Conservation (phyloP, 2,888 invertebrate genomes). For the Zaprionus lineosus region DNA sequence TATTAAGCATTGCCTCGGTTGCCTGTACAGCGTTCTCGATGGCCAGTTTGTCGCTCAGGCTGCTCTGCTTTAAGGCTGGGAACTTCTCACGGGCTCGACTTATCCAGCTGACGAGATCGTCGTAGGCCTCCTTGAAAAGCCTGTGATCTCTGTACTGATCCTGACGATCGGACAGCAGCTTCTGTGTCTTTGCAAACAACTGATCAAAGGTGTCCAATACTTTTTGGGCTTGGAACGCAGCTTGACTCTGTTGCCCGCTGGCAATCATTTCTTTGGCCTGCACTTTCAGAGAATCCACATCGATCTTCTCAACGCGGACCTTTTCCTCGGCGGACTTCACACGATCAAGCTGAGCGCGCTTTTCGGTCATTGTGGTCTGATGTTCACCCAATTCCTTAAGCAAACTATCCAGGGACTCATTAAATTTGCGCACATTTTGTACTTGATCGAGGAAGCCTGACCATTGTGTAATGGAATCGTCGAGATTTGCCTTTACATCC, state of each 20-base stretch:
- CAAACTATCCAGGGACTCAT: slow-evolving; percentile 89
- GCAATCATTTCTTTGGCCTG: slow-evolving; percentile 93
- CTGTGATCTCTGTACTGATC: slow-evolving; percentile 94
- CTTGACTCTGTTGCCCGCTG: slow-evolving; percentile 92
- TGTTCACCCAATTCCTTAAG: slow-evolving; percentile 89
- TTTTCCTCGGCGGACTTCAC: slow-evolving; percentile 94
- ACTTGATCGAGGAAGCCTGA: slow-evolving; percentile 94
- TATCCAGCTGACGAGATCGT: slow-evolving; percentile 94
- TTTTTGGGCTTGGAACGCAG: slow-evolving; percentile 92
- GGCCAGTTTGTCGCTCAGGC: slow-evolving; percentile 92
- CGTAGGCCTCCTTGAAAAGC: slow-evolving; percentile 94
- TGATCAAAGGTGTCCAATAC: slow-evolving; percentile 92
- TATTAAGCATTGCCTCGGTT: slow-evolving; percentile 92
- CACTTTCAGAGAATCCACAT: slow-evolving; percentile 92
- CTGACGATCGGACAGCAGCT: slow-evolving; percentile 90
- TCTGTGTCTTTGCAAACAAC: slow-evolving; percentile 90
- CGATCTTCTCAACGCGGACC: slow-evolving; percentile 93
- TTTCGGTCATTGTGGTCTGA: slow-evolving; percentile 92
- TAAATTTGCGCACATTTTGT: slow-evolving; percentile 91
- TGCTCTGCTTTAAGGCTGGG: slow-evolving; percentile 92
- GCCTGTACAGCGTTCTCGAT: slow-evolving; percentile 94
- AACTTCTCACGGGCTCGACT: slow-evolving; percentile 94
- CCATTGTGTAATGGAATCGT: slow-evolving; percentile 96
- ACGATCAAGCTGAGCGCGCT: slow-evolving; percentile 92
- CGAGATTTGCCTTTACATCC: slow-evolving; percentile 93